Evolutionary conservation across 2,888 invertebrate genomes (phyloP), one percentile per base, ranked within the genome.

Genomic region (Caenorhabditis becei): DNA sequence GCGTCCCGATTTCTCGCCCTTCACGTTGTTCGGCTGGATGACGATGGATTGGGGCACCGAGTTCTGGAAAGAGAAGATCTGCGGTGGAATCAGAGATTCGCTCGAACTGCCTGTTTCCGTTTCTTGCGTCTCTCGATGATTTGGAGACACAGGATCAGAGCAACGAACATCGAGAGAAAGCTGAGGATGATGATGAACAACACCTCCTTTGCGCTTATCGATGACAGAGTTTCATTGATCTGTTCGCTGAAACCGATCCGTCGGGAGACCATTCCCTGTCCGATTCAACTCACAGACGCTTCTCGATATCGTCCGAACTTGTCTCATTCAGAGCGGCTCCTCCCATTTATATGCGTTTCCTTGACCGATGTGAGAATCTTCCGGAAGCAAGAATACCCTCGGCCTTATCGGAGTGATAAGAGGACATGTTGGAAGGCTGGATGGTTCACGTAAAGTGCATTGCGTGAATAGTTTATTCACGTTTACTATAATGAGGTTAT

Each of bases 11-110:
- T 77, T 77, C n/a, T 62, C 69, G 4, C 23, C 11, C 41, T 61
- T 77, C 37, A 41, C 28, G 16, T 56, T 62, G 26, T 67, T 77
- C 47, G 79, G 79, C 41, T 79, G 79, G 23, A 79, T 79, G 8
- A 79, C 79, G 23, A 79, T 79, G 5, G 79, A 37, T 51, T 79
- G 79, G 4, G 79, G 79, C n/a, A 72, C 66, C 14, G 58, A 56
- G 37, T 49, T 63, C 47, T 71, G 32, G 32, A 32, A 32, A 32
- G 32, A 32, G 10, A 18, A 41, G 23, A 41, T 41, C 8, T 32
- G 14, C 7, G 5, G 32, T 1, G n/a, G 3, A 26, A 3, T 14
- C 28, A 20, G 23, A 16, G 16, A 37, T 4, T 8, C 5, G 20
- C 4, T 20, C 2, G 37, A 2, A 2, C 20, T 14, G 49, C 62